Base-by-base conservation (phyloP, 1,140 invertebrate species). In the Chymomyza costata region DNA sequence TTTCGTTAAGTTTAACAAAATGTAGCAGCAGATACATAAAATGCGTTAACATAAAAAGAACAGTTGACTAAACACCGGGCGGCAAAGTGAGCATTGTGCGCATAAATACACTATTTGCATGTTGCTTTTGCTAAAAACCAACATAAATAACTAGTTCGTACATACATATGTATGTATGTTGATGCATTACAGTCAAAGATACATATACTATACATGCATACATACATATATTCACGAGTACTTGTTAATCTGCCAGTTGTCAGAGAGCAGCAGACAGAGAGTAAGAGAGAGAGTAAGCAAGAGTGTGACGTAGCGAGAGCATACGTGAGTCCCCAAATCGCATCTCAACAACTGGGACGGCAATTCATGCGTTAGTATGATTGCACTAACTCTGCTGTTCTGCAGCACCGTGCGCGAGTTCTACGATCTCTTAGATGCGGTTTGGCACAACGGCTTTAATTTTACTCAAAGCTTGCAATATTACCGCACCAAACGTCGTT, bases 361-460 rank as follows among this genome's bases (percentile, higher is more conserved):
- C 34, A 41, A 31, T 17, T 18, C 40, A 60, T 41, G 19, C 38
- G 53, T 60, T 62, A 80, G 68, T 68, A 85, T 85, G 83, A 84
- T 71, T 46, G 80, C 83, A 64, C 51, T 85, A 56, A 55, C 61
- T 44, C 58, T 74, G 41, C 56, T 82, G 21, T 52, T 47, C 28
- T 61, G 51, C 45, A 57, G 50, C 56, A 57, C 68, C 11, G 34
- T 83, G 43, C 49, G 64, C 17, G 81, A 83, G 32, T 35, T 85
- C 13, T 67, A 58, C 52, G 73, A 71, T 61, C 61, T 84, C 14
- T 55, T 68, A 54, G 56, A 81, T 85, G 81, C 76, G 43, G 69
- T 80, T 55, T 58, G 66, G 55, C 65, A 59, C 13, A 80, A 66
- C 44, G 50, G 55, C 32, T 84, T 73, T 32, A 49, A 76, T 49